Base-by-base conservation (phyloP, 92 coral and sea anemone species). In the Phenganax marumi region DNA sequence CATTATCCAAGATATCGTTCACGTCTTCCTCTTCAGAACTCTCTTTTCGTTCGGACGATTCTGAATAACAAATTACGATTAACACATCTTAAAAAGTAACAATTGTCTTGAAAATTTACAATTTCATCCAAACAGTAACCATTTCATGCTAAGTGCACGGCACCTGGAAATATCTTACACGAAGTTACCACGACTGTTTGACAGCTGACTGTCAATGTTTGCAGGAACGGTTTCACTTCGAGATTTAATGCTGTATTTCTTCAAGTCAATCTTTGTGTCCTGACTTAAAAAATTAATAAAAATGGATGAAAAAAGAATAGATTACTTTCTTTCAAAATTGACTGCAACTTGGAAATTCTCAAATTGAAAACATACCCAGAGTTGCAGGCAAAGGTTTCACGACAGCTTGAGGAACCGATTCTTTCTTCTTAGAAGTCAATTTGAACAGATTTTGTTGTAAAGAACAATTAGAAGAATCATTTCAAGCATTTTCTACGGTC, bases 381-480 rank as follows among this genome's bases (percentile, higher is more conserved):
- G 83, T 21, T 33, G 52, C 68, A 48, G 57, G 46, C 73, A 63
- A 10, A 2, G 83, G 83, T 57, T 78, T 78, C 46, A 78, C 83
- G 11, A 62, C 83, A 61, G 58, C 73, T 12, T 61, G 83, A 7
- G 83, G 83, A 17, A 62, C 17, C 7, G 56, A 46, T 61, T 78
- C 83, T 61, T 78, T 78, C 61, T 23, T 78, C 52, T 78, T 78
- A 6, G 60, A 26, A 7, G 83, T 78, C 46, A 78, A 48, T 78
- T 78, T 78, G 33, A 78, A 78, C 39, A 73, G 83, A 50, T 78
- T 78, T 46, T 78, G 83, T 12, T 78, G 83, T 22, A 78, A 78
- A 19, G 83, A 61, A n/a, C n/a, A n/a, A 1, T 55, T n/a, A 46
- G 53, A 21, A 16, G 25, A 3, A 16, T 65, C 50, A 75, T 53